Evolutionary conservation across 2,113 vertebrate species (phyloP).

Genomic region (Saccopteryx leptura): DNA sequence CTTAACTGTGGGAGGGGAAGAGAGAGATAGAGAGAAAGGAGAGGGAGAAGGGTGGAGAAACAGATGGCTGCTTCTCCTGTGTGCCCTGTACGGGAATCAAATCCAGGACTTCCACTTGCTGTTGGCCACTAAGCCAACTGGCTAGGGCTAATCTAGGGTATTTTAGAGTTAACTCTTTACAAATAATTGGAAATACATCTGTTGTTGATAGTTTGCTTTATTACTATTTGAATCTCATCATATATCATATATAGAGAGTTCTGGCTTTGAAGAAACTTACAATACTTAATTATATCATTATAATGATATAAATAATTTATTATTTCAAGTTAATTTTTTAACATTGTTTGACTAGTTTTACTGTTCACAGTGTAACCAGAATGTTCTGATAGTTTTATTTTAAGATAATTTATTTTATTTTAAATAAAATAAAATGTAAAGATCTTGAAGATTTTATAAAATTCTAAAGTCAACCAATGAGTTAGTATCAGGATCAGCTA

Average conservation of each 20-base stretch:
- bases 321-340: conserved; percentile 11
- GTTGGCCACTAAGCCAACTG: no score
- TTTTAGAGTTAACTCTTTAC: background rate
- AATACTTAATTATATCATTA: background rate
- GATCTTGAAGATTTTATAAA: background rate
- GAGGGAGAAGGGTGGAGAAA: no score
- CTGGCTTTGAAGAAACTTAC: background rate
- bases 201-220: background rate
- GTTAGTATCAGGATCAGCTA: background rate
- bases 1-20: no score
- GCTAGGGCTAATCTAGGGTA: background rate
- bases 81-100: no score
- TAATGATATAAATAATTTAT: background rate
- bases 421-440: conserved; percentile 20
- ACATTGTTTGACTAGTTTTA: background rate
- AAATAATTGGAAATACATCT: background rate
- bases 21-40: no score
- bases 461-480: background rate
- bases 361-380: background rate
- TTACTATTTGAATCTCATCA: background rate
- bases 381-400: background rate
- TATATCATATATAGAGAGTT: background rate
- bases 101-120: no score
- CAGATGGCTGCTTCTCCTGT: no score
- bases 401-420: background rate